Evolutionary conservation across 1,140 invertebrate species (phyloP).

Genomic region (Dinoponera quadriceps): DNA sequence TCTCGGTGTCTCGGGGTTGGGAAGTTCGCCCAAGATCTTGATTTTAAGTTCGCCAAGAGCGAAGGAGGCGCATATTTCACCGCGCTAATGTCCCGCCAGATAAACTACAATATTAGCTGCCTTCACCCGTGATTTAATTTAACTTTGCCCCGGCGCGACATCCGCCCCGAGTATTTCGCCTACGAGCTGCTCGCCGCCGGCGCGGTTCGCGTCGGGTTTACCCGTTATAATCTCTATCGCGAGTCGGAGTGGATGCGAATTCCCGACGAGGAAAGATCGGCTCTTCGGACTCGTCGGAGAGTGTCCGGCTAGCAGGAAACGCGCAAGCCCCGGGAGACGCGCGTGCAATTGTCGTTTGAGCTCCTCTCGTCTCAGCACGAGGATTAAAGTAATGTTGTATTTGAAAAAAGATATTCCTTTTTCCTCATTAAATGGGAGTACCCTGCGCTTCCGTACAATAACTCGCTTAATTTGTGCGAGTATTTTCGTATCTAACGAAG

Average conservation of each 20-base stretch:
- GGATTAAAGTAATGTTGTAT: too few relatives aligned
- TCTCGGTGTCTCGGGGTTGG: conserved; percentile 48
- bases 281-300: neutral
- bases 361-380: too few relatives aligned
- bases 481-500: too few relatives aligned
- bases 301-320: neutral
- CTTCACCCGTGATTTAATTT: conserved; percentile 85
- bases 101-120: conserved; percentile 86
- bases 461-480: too few relatives aligned
- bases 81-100: conserved; percentile 84
- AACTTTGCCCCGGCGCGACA: conserved; percentile 84
- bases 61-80: conserved; percentile 84
- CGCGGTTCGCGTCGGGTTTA: conserved; percentile 41
- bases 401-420: too few relatives aligned
- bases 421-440: too few relatives aligned
- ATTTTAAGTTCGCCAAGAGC: conserved; percentile 84
- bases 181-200: conserved; percentile 32
- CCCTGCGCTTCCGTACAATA: too few relatives aligned
- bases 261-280: conserved; percentile 12
- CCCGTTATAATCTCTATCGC: conserved; percentile 16
- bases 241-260: neutral
- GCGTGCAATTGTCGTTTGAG: neutral
- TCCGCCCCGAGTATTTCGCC: conserved; percentile 78
- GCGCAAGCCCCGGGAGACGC: neutral
- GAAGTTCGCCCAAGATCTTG: conserved; percentile 83